Percentiles rank a stretch among this genome's conserved stretches.
phyloP scores from a whole-genome alignment of 2,797 vertebrate genomes.

The Myotis pilosus region DNA sequence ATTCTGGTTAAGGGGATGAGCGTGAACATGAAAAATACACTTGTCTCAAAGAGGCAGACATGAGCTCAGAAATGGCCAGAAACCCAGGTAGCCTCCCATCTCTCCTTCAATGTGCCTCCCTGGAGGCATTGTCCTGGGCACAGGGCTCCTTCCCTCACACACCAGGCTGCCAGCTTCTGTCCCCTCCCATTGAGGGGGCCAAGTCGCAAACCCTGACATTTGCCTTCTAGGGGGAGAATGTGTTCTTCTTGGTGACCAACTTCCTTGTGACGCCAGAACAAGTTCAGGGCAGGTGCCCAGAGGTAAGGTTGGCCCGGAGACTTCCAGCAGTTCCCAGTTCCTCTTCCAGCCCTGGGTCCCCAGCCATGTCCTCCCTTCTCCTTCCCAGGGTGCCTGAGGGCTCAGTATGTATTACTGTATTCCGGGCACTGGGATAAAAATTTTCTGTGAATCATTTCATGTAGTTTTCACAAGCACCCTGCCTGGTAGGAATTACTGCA shows the following conservation, averaged over 20 bases:
- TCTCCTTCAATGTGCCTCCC: background rate
- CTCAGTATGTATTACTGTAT: background rate
- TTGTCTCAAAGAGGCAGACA: background rate
- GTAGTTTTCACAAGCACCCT: background rate
- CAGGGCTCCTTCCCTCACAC: background rate
- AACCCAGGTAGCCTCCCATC: background rate
- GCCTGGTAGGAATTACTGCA: background rate
- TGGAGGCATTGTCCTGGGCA: background rate
- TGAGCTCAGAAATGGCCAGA: background rate
- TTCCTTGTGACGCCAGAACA: slow-evolving; percentile 80
- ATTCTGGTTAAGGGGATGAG: background rate
- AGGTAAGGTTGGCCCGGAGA: slow-evolving; percentile 76
- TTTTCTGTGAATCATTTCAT: background rate
- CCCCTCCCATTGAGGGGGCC: background rate
- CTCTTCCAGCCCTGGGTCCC: background rate
- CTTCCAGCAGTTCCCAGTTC: background rate
- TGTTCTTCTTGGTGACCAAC: slow-evolving; percentile 84
- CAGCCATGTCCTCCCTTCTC: background rate
- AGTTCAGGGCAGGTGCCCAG: slow-evolving; percentile 81
- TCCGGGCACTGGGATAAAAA: background rate
- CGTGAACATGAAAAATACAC: background rate
- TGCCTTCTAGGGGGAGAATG: slow-evolving; percentile 80
- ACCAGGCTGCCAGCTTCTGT: background rate
- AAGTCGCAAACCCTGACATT: background rate
- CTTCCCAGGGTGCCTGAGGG: background rate